Conservation (phyloP, 2,113 vertebrate genomes). For the Protobothrops flavoviridis region DNA sequence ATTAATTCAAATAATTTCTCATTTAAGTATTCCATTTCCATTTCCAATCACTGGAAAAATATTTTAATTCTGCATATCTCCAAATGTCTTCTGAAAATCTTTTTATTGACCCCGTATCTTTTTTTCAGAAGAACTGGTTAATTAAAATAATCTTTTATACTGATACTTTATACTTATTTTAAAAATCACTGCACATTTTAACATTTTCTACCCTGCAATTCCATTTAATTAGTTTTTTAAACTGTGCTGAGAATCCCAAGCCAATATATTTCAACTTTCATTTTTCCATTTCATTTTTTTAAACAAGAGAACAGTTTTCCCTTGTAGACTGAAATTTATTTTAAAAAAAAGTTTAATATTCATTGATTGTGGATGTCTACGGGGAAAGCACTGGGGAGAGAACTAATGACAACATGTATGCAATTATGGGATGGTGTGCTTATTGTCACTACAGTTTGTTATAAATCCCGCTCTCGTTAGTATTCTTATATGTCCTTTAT, state of each 20-base stretch:
- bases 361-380: conserved; percentile 30
- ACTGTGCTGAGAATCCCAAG: conserved; percentile 67
- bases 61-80: conserved; percentile 57
- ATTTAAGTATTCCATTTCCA: conserved; percentile 63
- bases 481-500: conserved; percentile 37
- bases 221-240: conserved; percentile 73
- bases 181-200: conserved; percentile 74
- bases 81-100: conserved; percentile 65
- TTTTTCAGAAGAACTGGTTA: conserved; percentile 53
- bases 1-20: conserved; percentile 48
- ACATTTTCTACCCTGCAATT: conserved; percentile 69
- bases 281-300: conserved; percentile 69
- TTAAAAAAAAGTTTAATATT: conserved; percentile 61
- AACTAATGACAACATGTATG: not conserved
- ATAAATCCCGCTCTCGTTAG: not conserved
- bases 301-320: conserved; percentile 61
- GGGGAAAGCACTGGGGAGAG: not conserved
- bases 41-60: conserved; percentile 53
- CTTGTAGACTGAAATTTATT: conserved; percentile 58
- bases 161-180: conserved; percentile 64
- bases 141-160: conserved; percentile 67
- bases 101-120: conserved; percentile 58
- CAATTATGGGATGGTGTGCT: not conserved
- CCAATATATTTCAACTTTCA: conserved; percentile 72
- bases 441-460: not conserved